Base-by-base conservation (phyloP, 2,113 vertebrate species). In the human (Homo sapiens) region DNA sequence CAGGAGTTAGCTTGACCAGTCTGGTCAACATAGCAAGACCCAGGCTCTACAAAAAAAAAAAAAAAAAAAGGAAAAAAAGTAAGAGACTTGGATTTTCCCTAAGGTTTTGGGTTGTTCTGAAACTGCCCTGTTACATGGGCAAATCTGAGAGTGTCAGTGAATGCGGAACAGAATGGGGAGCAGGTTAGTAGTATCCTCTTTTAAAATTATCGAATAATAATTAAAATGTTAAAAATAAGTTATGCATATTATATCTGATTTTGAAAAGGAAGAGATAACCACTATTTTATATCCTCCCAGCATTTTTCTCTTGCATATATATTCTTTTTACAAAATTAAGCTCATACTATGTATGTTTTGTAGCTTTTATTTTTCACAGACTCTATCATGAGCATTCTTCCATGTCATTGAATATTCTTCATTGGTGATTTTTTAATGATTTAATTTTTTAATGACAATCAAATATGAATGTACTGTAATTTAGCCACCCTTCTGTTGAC, bases 71-170 rank as follows among this genome's bases (percentile, higher is more conserved):
- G 10, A 27, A 30, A 64, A 64, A 30, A 64, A 64, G 50, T 84
- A 22, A 90, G 86, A 78, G 38, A 92, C 40, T 55, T 96, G 89
- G 91, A 30, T 91, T 97, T 96, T 93, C 79, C 93, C 93, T 86
- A 79, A 92, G 57, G 14, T 89, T 97, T 94, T 68, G 93, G 25
- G 38, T 89, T 96, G n/a, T 64, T 82, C 82, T 92, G 76, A 96
- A 97, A 97, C 76, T 97, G 64, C 12, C 11, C 48, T 87, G 20
- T 73, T 59, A 93, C n/a, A 2, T 89, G 40, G 59, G 90, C 70
- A 89, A 55, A 91, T 78, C n/a, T 55, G 32, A 94, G n/a, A 79
- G 61, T 27, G 45, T 59, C 38, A 72, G 20, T 93, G 52, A 93
- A 70, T 40, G 38, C 5, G 78, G 40, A 96, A 78, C 68, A 90